phyloP scores from a whole-genome alignment of 2,888 invertebrate genomes.

The Apamea monoglypha region DNA sequence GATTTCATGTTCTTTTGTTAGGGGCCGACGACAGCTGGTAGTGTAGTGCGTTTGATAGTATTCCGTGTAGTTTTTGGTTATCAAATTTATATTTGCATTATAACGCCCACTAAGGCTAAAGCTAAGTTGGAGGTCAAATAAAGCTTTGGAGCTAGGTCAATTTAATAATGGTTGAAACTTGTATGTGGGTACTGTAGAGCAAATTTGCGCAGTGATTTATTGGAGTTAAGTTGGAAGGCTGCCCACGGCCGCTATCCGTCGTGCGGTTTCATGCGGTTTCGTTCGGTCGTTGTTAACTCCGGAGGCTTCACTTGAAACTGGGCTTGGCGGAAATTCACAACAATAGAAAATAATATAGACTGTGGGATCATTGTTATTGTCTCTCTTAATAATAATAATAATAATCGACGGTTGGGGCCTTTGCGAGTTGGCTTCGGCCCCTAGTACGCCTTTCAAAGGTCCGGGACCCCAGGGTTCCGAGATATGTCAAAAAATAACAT shows the following conservation, averaged over 20 bases:
- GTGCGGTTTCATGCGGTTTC: constrained; percentile 69
- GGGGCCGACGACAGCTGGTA: background rate
- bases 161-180: constrained; percentile 84
- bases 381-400: background rate
- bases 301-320: constrained; percentile 21
- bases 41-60: background rate
- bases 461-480: too few relatives aligned
- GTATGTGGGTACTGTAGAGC: constrained; percentile 73
- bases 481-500: too few relatives aligned
- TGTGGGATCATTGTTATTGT: constrained; percentile 2
- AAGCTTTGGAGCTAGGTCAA: constrained; percentile 75
- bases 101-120: background rate
- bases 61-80: background rate
- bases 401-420: too few relatives aligned
- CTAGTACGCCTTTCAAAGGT: too few relatives aligned
- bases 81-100: background rate
- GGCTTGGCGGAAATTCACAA: constrained; percentile 18
- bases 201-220: constrained; percentile 84
- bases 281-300: constrained; percentile 50
- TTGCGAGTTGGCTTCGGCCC: too few relatives aligned
- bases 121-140: constrained; percentile 56
- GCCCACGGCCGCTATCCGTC: constrained; percentile 73
- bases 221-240: constrained; percentile 82
- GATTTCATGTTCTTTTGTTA: background rate
- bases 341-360: constrained; percentile 12